Base-by-base conservation (phyloP, 2,113 vertebrate species). In the Ibidorhyncha struthersii region DNA sequence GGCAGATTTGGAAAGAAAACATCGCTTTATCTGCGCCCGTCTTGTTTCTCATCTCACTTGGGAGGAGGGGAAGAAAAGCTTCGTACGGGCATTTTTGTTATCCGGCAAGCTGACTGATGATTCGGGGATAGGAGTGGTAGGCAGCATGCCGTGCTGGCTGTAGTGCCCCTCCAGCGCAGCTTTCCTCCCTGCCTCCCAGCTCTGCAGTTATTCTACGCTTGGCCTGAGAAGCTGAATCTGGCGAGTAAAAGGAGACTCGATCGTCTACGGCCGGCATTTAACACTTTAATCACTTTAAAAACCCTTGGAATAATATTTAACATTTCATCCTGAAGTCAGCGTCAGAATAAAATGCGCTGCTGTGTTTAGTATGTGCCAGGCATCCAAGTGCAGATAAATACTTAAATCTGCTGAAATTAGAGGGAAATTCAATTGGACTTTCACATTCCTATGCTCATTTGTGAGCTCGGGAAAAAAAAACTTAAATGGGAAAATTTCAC, bases 271-370 rank as follows among this genome's bases (percentile, higher is more conserved):
- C 82, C 89, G 89, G 90, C 91, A 58, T 96, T 97, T 98, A 98
- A 97, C 97, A 97, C 89, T 96, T 97, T 97, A 96, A 82, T 93
- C 81, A 71, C 95, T 98, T 95, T 86, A 83, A 96, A 97, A 92
- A 93, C 96, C 83, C 92, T 96, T 94, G 90, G 96, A 97, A 97
- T 97, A 95, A 94, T 92, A 96, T 96, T 97, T 96, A 95, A 96
- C 27, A 10, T 96, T 95, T 89, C 73, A 97, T 85, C 94, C 90
- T 29, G 89, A 91, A 93, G 76, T 89, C 18, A 5, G 80, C 14
- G 0, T 67, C 32, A 23, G 78, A 94, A 77, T 55, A 86, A 85
- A 96, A 94, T 59, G 80, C 84, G 13, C 30, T 12, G 85, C 12
- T 5, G 56, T 67, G 81, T 83, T 97, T 65, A 61, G 30, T 38